phyloP scores from a whole-genome alignment of 2,113 vertebrate genomes.

The Acanthisitta chloris region DNA sequence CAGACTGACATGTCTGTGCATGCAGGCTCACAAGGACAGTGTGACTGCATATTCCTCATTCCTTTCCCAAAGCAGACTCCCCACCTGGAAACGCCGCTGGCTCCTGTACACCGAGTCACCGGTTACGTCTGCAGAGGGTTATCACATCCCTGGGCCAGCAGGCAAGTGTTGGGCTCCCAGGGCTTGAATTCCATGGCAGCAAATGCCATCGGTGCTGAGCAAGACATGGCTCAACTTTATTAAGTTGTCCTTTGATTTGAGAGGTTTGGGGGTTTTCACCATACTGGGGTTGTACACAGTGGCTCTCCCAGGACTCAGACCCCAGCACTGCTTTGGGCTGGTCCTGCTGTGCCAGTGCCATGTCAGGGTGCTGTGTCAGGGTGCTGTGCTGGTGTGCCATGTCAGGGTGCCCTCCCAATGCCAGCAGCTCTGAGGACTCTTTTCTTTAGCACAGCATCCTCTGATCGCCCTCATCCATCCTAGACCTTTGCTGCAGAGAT shows the following conservation, averaged over 20 bases:
- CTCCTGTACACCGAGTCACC: background rate
- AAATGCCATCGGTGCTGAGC: fast-evolving
- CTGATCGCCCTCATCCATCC: fast-evolving
- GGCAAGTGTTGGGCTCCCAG: fast-evolving
- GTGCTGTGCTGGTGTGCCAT: background rate
- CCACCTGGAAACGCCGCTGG: background rate
- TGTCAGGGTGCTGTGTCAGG: background rate
- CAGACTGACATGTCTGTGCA: background rate
- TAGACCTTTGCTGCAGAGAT: background rate
- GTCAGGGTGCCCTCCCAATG: background rate
- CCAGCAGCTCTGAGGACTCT: background rate
- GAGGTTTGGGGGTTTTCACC: background rate
- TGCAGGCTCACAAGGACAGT: background rate
- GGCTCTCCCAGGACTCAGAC: background rate
- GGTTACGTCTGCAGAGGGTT: fast-evolving
- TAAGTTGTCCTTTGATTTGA: background rate
- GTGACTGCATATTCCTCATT: background rate
- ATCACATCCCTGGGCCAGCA: fast-evolving
- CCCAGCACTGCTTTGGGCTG: fast-evolving
- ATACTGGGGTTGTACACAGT: fast-evolving
- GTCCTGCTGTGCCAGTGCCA: background rate
- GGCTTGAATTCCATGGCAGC: background rate
- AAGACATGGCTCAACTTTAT: background rate
- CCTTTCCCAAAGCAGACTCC: background rate
- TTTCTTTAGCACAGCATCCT: background rate